phyloP scores from a whole-genome alignment of 2,113 vertebrate genomes.

The human region DNA sequence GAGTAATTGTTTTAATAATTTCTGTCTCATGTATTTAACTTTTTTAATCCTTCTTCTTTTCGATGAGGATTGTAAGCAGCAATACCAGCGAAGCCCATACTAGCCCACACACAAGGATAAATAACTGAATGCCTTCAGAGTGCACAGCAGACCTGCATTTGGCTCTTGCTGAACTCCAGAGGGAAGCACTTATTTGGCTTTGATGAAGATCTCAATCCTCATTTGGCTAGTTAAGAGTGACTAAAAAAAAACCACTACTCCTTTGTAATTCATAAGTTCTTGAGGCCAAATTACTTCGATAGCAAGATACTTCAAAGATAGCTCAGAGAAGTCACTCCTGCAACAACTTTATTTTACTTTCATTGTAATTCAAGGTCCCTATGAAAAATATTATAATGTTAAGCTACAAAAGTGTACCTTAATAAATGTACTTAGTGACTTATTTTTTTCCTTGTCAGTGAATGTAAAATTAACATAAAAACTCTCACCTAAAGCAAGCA shows the following conservation, averaged over 20 bases:
- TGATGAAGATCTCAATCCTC: background rate
- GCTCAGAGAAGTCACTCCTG: background rate
- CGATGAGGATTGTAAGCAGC: background rate
- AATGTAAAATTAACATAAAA: background rate
- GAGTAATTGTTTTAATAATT: background rate
- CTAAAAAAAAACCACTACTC: background rate
- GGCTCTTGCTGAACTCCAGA: background rate
- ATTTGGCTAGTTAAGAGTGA: background rate
- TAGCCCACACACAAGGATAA: background rate
- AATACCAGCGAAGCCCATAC: background rate
- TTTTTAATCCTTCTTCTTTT: constrained; percentile 38
- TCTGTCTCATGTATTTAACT: background rate
- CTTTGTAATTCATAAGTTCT: background rate
- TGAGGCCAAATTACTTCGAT: background rate
- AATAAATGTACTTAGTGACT: background rate
- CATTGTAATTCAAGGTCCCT: background rate
- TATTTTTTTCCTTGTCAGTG: background rate
- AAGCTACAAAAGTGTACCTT: background rate
- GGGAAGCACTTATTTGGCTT: background rate
- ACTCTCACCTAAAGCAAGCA: background rate
- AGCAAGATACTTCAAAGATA: background rate
- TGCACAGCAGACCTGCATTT: background rate
- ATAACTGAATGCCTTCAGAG: background rate
- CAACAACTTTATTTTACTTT: background rate
- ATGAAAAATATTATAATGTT: background rate